Evolutionary conservation across 1,140 invertebrate species (phyloP).

Genomic region (Aporrectodea caliginosa): DNA sequence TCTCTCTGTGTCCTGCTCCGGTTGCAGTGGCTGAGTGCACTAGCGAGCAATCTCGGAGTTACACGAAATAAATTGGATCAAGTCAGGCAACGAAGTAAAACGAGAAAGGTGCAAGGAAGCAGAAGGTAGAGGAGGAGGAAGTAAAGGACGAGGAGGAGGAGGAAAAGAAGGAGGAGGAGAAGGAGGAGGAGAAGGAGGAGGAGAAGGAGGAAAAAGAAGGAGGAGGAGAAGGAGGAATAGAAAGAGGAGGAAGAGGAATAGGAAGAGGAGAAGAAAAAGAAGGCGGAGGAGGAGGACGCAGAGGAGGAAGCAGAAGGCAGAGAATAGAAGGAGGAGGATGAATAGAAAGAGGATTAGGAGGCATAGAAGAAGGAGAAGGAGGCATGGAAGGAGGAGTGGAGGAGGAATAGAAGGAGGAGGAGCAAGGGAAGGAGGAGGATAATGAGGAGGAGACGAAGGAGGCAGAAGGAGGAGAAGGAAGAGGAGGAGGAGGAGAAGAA

Average conservation of each 20-base stretch:
- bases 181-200: constrained; percentile 1
- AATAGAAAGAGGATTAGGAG: background rate
- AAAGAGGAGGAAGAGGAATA: background rate
- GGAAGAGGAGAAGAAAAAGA: background rate
- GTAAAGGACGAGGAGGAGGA: background rate
- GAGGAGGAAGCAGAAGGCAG: background rate
- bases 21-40: background rate
- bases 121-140: background rate
- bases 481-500: background rate
- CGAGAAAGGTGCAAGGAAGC: background rate
- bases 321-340: background rate
- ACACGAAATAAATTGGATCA: background rate
- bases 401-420: background rate
- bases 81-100: background rate
- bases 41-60: background rate
- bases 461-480: background rate
- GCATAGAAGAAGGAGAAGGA: background rate
- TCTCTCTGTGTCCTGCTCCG: background rate
- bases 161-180: constrained; percentile 13
- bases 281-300: background rate
- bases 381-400: background rate
- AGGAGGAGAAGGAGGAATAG: background rate
- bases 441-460: background rate
- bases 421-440: background rate
- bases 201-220: background rate